Evolutionary conservation across 2,888 invertebrate genomes (phyloP).

Genomic region (Euplexia lucipara): DNA sequence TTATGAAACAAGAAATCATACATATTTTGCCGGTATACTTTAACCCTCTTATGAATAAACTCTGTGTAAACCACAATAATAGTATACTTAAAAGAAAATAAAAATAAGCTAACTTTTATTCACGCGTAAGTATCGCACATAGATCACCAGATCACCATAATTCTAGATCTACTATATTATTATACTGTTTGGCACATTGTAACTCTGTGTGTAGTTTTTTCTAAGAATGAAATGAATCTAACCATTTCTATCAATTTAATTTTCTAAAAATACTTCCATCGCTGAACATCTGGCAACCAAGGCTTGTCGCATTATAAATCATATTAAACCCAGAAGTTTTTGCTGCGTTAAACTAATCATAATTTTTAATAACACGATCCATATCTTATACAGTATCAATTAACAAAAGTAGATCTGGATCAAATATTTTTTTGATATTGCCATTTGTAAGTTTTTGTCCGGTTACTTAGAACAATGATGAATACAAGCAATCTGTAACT

Average conservation of each 20-base stretch:
- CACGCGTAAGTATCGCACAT: too few species aligned
- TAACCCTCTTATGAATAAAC: too few species aligned
- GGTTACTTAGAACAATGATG: conserved; percentile 66
- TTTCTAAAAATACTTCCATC: conserved; percentile 12
- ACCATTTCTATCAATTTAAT: not conserved
- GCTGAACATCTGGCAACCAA: conserved; percentile 11
- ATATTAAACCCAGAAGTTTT: conserved; percentile 1
- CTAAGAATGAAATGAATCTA: too few species aligned
- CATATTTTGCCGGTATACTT: too few species aligned
- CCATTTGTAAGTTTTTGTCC: conserved; percentile 58
- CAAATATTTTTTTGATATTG: conserved; percentile 42
- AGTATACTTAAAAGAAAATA: too few species aligned
- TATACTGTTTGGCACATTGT: too few species aligned
- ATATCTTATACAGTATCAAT: conserved; percentile 45
- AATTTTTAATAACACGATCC: conserved; percentile 55
- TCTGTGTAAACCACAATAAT: too few species aligned
- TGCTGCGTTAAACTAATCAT: conserved; percentile 33
- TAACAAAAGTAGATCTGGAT: conserved; percentile 46
- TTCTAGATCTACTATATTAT: too few species aligned
- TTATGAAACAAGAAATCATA: too few species aligned
- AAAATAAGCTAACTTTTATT: too few species aligned
- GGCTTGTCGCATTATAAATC: conserved; percentile 3
- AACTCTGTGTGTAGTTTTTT: too few species aligned
- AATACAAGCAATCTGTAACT: conserved; percentile 64
- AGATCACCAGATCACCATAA: too few species aligned